Evolutionary conservation across 2,797 vertebrate species (phyloP).

Genomic region (Rousettus madagascariensis): DNA sequence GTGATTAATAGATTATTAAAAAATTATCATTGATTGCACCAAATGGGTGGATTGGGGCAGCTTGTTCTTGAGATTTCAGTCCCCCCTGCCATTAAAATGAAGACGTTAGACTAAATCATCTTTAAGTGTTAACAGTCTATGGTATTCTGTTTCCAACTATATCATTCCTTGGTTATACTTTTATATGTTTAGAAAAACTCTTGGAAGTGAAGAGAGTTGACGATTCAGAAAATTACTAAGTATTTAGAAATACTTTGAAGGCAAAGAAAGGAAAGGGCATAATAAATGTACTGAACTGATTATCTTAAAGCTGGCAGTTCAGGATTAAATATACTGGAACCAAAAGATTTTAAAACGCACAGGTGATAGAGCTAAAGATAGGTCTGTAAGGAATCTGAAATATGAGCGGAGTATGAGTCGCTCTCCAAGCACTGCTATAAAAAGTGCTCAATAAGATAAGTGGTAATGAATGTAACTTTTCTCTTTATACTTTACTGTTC

Average conservation of each 20-base stretch:
- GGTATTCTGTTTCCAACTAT: slow-evolving; percentile 18
- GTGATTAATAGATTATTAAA: background rate
- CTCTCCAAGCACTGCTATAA: background rate
- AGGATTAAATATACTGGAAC: slow-evolving; percentile 12
- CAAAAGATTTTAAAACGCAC: background rate
- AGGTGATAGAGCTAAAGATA: slow-evolving; percentile 3
- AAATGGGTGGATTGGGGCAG: background rate
- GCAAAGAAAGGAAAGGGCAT: slow-evolving; percentile 16
- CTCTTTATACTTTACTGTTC: slow-evolving; percentile 2
- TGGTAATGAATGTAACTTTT: background rate
- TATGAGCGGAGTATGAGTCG: background rate
- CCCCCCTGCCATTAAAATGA: slow-evolving; percentile 3
- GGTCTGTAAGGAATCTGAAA: background rate
- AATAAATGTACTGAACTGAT: background rate
- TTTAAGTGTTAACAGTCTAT: background rate
- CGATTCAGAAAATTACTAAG: slow-evolving; percentile 51
- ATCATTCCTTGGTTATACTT: background rate
- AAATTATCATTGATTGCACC: background rate
- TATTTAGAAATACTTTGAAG: slow-evolving; percentile 48
- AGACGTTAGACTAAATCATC: background rate
- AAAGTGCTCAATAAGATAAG: background rate
- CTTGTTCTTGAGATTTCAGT: background rate
- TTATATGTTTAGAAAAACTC: slow-evolving; percentile 17
- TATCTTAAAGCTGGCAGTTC: background rate
- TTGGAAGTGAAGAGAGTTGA: background rate